Evolutionary conservation across 2,113 vertebrate species (phyloP).

Genomic region (Neotoma lepida): DNA sequence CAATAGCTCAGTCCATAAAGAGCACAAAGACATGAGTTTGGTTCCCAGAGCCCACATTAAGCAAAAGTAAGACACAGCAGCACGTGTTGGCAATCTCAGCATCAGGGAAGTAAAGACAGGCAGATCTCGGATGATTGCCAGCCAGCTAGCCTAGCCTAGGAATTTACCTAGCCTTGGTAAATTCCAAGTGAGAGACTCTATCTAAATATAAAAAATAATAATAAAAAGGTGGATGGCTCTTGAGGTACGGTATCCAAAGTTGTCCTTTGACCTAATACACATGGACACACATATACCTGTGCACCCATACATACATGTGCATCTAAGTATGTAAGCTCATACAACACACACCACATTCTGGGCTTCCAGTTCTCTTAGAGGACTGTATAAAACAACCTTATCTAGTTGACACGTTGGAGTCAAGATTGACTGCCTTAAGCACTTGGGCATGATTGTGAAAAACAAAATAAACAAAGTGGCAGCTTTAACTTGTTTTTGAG

Average conservation of each 20-base stretch:
- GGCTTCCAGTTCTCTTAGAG: background rate
- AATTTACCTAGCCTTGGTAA: background rate
- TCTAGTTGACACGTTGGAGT: background rate
- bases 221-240: background rate
- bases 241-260: background rate
- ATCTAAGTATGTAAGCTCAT: background rate
- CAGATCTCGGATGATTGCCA: background rate
- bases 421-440: background rate
- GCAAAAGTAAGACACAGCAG: background rate
- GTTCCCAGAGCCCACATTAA: background rate
- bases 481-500: background rate
- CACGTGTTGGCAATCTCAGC: background rate
- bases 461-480: background rate
- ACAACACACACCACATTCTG: background rate
- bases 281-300: background rate
- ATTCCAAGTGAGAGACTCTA: background rate
- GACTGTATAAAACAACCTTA: background rate
- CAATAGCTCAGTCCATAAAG: background rate
- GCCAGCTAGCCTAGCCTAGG: background rate
- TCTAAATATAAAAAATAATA: background rate
- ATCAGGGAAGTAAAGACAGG: background rate
- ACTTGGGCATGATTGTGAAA: background rate
- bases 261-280: background rate
- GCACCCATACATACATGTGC: background rate
- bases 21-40: background rate